These are phyloP conservation scores for Mohoua ochrocephala DNA, from an alignment of 2,113 vertebrate genomes.

Conservation along the genomic window DNA sequence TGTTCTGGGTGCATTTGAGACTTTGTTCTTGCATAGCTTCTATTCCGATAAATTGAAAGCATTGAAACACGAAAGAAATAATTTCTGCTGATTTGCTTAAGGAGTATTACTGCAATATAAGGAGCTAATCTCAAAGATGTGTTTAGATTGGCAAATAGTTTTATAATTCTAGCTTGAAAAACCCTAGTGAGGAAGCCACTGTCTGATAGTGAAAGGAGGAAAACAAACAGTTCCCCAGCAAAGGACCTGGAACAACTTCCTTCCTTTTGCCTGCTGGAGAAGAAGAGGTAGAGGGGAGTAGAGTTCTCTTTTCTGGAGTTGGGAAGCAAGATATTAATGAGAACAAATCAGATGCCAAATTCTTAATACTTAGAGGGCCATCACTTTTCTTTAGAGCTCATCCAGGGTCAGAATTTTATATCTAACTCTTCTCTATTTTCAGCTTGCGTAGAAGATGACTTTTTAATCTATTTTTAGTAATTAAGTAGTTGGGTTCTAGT, in stretches of 20 bases:
- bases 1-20: neutral
- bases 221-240: neutral
- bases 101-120: neutral
- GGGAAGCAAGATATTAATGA: neutral
- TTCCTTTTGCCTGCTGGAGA: neutral
- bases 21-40: neutral
- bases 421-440: constrained; percentile 17
- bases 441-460: neutral
- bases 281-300: neutral
- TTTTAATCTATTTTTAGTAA: constrained; percentile 31
- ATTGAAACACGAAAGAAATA: neutral
- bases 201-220: neutral
- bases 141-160: neutral
- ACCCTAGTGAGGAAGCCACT: neutral
- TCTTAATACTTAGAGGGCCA: neutral
- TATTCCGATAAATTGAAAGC: neutral
- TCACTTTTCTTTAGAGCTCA: neutral
- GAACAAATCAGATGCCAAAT: neutral
- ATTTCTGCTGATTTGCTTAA: neutral
- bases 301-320: neutral
- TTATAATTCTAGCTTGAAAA: neutral
- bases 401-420: neutral
- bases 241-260: neutral
- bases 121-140: neutral
- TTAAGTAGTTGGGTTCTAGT: constrained; percentile 3